Percentiles rank a stretch among this genome's conserved stretches.
These are phyloP conservation scores for Pangasius djambal DNA, from an alignment of 2,797 vertebrate species.

Conservation along the genomic window DNA sequence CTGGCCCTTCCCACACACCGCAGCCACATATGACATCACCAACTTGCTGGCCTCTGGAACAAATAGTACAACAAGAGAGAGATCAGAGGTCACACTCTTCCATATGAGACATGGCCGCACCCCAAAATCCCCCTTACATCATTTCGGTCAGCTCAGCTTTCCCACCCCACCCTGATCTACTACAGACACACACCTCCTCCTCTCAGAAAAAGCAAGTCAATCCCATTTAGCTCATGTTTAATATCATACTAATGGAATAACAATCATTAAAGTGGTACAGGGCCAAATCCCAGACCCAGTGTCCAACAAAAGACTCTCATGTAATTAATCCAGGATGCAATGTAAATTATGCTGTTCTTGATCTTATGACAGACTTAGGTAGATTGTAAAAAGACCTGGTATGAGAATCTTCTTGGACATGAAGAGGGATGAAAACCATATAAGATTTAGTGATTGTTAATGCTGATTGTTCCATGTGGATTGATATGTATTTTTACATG, in stretches of 20 bases:
- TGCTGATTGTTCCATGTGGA: background rate
- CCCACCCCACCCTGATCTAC: conserved; percentile 28
- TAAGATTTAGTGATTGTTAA: conserved; percentile 19
- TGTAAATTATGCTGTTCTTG: conserved; percentile 30
- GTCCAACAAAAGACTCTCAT: conserved; percentile 17
- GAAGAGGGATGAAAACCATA: background rate
- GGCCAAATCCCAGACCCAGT: conserved; percentile 9
- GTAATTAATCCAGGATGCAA: conserved; percentile 42
- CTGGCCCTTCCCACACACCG: conserved; percentile 97
- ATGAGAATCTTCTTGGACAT: background rate
- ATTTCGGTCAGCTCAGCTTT: conserved; percentile 56
- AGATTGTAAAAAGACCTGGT: conserved; percentile 2
- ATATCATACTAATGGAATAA: conserved; percentile 4
- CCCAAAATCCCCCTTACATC: conserved; percentile 67
- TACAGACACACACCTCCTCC: conserved; percentile 10
- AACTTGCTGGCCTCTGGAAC: conserved; percentile 96
- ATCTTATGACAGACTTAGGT: conserved; percentile 13
- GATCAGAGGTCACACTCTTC: conserved; percentile 49
- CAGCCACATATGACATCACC: conserved; percentile 99
- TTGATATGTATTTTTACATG: conserved; percentile 4
- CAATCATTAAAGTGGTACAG: background rate
- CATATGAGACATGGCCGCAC: conserved; percentile 52
- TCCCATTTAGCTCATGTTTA: background rate
- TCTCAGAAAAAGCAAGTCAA: background rate
- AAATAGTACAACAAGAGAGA: conserved; percentile 58